Evolutionary conservation across 2,113 vertebrate genomes (phyloP).

Genomic region (Daubentonia madagascariensis): DNA sequence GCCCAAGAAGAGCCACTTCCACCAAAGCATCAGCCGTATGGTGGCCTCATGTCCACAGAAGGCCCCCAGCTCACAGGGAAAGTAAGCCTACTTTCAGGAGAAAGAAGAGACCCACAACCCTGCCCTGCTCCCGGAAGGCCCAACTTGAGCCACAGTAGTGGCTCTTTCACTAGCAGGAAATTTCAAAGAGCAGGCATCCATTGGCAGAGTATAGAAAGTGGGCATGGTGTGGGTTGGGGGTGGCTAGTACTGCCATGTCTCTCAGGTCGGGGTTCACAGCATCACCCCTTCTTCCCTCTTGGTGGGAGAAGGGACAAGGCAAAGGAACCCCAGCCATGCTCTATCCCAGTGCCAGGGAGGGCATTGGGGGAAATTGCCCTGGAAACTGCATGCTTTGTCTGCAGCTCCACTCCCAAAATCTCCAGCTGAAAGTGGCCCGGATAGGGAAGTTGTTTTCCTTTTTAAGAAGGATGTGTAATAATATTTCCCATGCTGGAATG

Average conservation of each 20-base stretch:
- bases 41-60: slow-evolving; percentile 91
- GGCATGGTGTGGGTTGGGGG: not conserved
- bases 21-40: slow-evolving; percentile 92
- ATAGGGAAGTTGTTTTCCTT: not conserved
- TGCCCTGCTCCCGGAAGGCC: slow-evolving; percentile 77
- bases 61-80: slow-evolving; percentile 89
- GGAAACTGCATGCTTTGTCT: not conserved
- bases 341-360: not conserved
- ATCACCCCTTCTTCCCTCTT: slow-evolving; percentile 35
- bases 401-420: not conserved
- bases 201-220: slow-evolving; percentile 55
- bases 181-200: slow-evolving; percentile 76
- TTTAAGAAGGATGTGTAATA: not conserved
- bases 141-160: slow-evolving; percentile 80
- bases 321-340: not conserved
- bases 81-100: slow-evolving; percentile 81
- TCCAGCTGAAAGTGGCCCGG: not conserved
- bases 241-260: slow-evolving; percentile 34
- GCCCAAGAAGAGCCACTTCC: slow-evolving; percentile 95
- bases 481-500: not conserved
- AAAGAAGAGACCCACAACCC: slow-evolving; percentile 82
- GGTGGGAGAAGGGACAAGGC: slow-evolving; percentile 1
- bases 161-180: slow-evolving; percentile 59
- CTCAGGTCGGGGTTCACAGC: slow-evolving; percentile 25
- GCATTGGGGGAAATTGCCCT: not conserved